Conservation (phyloP, 1,140 invertebrate genomes). For the Dolichoris vasculosae region DNA sequence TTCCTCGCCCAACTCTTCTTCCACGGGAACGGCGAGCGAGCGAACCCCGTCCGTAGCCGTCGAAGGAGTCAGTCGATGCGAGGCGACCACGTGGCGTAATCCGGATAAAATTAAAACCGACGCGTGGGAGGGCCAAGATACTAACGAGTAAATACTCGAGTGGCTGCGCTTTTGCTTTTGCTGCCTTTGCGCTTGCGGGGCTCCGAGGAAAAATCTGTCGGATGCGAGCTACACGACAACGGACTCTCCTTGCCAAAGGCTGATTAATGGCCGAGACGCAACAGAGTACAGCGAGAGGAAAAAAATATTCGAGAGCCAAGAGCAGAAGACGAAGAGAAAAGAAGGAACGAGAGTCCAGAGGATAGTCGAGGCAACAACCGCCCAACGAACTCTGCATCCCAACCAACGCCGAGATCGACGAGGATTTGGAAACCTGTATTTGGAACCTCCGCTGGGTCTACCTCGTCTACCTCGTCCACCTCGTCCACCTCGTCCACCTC, state of each 20-base stretch:
- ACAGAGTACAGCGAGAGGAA: constrained; percentile 52
- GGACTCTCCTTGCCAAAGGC: constrained; percentile 60
- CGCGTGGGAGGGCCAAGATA: constrained; percentile 61
- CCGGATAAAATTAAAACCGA: constrained; percentile 62
- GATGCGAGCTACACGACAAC: constrained; percentile 61
- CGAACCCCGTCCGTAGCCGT: not conserved
- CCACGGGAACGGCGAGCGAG: not conserved
- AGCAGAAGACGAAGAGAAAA: not conserved
- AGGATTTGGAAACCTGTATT: no score
- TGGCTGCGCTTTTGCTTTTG: constrained; percentile 14
- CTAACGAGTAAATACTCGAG: constrained; percentile 62
- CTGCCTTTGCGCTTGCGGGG: constrained; percentile 44
- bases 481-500: no score
- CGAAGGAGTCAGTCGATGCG: constrained; percentile 17
- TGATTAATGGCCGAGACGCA: constrained; percentile 59
- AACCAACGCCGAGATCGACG: no score
- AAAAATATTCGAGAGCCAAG: constrained; percentile 39
- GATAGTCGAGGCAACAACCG: not conserved
- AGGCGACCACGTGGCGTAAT: constrained; percentile 52
- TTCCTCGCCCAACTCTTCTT: not conserved
- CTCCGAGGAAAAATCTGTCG: constrained; percentile 64
- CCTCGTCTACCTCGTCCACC: no score
- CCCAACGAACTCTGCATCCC: no score
- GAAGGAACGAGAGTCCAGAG: not conserved
- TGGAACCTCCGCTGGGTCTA: no score